phyloP scores from a whole-genome alignment of 1,140 invertebrate genomes.

The Diachasmimorpha longicaudata region DNA sequence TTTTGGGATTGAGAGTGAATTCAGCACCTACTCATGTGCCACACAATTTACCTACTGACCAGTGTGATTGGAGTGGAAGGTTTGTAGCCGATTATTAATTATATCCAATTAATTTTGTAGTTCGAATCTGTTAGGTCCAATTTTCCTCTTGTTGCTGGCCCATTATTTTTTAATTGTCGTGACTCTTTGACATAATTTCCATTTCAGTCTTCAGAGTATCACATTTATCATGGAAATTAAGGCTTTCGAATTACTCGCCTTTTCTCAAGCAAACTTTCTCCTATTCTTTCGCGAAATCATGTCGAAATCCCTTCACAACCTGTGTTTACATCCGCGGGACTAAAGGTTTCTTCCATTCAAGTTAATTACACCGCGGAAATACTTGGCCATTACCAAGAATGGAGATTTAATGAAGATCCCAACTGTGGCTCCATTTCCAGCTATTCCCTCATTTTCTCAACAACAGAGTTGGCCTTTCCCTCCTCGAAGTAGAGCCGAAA shows the following conservation, averaged over 20 bases:
- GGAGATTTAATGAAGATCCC: constrained; percentile 12
- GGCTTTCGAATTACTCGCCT: neutral
- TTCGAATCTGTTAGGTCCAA: too few relatives aligned
- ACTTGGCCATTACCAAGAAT: constrained; percentile 13
- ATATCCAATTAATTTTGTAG: neutral
- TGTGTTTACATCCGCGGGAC: neutral
- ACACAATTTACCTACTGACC: constrained; percentile 48
- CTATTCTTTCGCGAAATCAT: neutral
- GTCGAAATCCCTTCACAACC: neutral
- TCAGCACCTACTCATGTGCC: constrained; percentile 47
- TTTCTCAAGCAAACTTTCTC: neutral
- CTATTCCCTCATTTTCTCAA: neutral
- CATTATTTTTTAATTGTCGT: too few relatives aligned
- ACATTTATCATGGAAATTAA: neutral
- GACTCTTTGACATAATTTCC: too few relatives aligned
- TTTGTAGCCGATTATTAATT: constrained; percentile 35
- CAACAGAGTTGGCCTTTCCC: constrained; percentile 12
- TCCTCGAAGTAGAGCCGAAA: neutral
- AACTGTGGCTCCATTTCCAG: constrained; percentile 18
- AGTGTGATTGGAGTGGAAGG: constrained; percentile 62
- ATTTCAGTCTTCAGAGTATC: too few relatives aligned
- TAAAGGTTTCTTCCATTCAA: constrained; percentile 6
- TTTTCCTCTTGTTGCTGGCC: too few relatives aligned
- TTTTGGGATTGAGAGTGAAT: constrained; percentile 30
- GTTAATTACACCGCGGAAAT: constrained; percentile 17